Percentiles rank a stretch among this genome's conserved stretches.
Evolutionary conservation across 2,888 invertebrate genomes (phyloP).

Genomic region (Volucella bombylans): DNA sequence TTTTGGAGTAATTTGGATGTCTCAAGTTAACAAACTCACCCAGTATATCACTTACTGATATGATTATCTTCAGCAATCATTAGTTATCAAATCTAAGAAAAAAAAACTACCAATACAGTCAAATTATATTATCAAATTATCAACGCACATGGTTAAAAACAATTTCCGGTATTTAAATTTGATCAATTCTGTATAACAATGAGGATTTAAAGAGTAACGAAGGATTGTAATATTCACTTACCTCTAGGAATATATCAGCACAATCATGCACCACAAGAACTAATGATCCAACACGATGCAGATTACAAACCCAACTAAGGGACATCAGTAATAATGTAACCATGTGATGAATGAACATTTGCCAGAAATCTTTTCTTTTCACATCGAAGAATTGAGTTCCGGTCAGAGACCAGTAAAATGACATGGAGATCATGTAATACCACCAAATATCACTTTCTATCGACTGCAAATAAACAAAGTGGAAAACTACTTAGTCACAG

Average conservation of each 20-base stretch:
- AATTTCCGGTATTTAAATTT: too few species aligned
- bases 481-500: slow-evolving; percentile 2
- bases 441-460: slow-evolving; percentile 93
- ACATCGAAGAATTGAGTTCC: slow-evolving; percentile 97
- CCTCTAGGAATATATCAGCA: slow-evolving; percentile 94
- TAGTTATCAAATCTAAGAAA: too few species aligned
- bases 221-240: slow-evolving; percentile 78
- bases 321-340: slow-evolving; percentile 94
- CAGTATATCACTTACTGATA: too few species aligned
- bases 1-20: too few species aligned
- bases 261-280: slow-evolving; percentile 94
- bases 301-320: slow-evolving; percentile 97
- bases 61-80: too few species aligned
- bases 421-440: slow-evolving; percentile 97
- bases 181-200: too few species aligned
- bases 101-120: too few species aligned
- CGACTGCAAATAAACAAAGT: slow-evolving; percentile 84
- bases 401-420: slow-evolving; percentile 97
- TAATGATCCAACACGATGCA: slow-evolving; percentile 94
- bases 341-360: slow-evolving; percentile 99
- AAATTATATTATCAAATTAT: too few species aligned
- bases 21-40: too few species aligned
- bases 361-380: slow-evolving; percentile 96
- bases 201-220: too few species aligned
- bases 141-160: too few species aligned